Evolutionary conservation across 2,113 vertebrate species (phyloP), one percentile per base, ranked within the genome.

Genomic region (Hemicordylus capensis): DNA sequence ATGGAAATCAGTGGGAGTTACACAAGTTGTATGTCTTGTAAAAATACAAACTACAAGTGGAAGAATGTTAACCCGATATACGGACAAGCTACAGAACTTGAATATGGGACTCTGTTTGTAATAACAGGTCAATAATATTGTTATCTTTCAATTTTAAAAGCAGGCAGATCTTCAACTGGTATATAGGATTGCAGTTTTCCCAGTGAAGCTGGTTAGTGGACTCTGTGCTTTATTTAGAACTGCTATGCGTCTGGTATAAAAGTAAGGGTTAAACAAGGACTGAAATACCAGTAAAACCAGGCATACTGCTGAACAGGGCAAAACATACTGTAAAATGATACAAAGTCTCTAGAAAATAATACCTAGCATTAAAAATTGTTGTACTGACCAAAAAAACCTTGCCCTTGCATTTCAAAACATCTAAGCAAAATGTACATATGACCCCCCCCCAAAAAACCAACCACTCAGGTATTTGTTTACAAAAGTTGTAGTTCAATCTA

Each of bases 381-480:
- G 31, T 24, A 42, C 9, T 42, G 24, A n/a, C 4, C 26, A 31
- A 51, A 6, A 74, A 48, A 72, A 59, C 4, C 46, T n/a, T n/a
- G n/a, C n/a, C 37, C 56, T 84, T 64, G 37, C 24, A 63, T 63
- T 73, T 39, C 58, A n/a, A 72, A 81, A 83, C 64, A 46, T 54
- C 8, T 22, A 31, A 39, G 3, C 31, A 70, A 72, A 6, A 1
- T 31, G 87, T 42, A 17, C 61, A 88, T 88, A 34, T 83, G 73
- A 84, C 70, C 69, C 54, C 88, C 90, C 87, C 80, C 82, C n/a
- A n/a, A n/a, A n/a, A n/a, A n/a, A n/a, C n/a, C n/a, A n/a, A 83
- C 54, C 90, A 91, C 79, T 85, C 89, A 83, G 88, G 86, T 75
- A 80, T 69, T 91, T 48, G 39, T 72, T 87, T 91, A 86, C 74